These are phyloP conservation scores for Dreissena polymorpha DNA, from an alignment of 1,140 invertebrate species.

Conservation along the genomic window DNA sequence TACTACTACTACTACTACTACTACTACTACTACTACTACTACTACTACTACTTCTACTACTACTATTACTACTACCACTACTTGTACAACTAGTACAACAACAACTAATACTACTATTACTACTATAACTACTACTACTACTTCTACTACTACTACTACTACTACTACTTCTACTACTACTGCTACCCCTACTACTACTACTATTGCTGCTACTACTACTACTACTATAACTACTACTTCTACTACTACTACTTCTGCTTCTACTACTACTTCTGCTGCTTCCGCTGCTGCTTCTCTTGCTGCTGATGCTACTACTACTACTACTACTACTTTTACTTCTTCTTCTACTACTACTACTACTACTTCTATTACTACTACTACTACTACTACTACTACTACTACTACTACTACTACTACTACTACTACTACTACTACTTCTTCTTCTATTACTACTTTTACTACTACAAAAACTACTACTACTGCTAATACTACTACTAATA, in stretches of 20 bases:
- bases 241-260: neutral
- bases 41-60: conserved; percentile 39
- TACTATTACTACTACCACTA: neutral
- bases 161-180: conserved; percentile 4
- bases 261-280: neutral
- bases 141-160: neutral
- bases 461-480: conserved; percentile 40
- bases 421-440: too few species aligned
- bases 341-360: too few species aligned
- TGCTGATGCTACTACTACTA: too few species aligned
- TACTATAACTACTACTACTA: neutral
- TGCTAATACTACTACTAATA: neutral
- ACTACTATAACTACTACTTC: conserved; percentile 16
- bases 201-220: conserved; percentile 29
- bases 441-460: conserved; percentile 29
- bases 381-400: too few species aligned
- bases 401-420: too few species aligned
- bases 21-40: conserved; percentile 36
- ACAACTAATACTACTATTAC: neutral
- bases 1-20: conserved; percentile 26
- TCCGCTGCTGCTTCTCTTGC: neutral
- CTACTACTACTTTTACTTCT: too few species aligned
- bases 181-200: conserved; percentile 29
- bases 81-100: neutral
- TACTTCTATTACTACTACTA: too few species aligned